Evolutionary conservation across 2,797 vertebrate genomes (phyloP).

Genomic region (Sternarchorhynchus goeldii): DNA sequence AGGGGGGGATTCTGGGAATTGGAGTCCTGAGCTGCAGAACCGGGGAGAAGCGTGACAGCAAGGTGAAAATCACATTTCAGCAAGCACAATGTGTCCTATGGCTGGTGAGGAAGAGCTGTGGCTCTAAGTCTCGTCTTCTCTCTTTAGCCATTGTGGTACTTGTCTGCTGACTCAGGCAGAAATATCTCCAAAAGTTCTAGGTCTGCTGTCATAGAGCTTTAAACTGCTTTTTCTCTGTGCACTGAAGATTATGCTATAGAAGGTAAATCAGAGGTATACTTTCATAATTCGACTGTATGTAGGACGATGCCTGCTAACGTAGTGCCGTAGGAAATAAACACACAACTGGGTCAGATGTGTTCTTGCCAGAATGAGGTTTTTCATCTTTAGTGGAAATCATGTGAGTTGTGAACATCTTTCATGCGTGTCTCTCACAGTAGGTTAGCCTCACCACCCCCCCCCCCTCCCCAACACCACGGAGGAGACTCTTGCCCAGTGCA

Average conservation of each 20-base stretch:
- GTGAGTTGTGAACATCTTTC: constrained; percentile 7
- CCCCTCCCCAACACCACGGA: too few species aligned
- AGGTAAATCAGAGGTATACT: too few species aligned
- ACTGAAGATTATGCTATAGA: background rate
- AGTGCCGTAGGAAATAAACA: background rate
- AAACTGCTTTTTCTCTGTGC: background rate
- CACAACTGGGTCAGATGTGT: constrained; percentile 10
- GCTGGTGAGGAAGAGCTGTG: background rate
- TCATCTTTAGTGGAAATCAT: constrained; percentile 13
- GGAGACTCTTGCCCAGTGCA: background rate
- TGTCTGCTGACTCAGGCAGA: constrained; percentile 11
- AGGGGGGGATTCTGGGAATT: too few species aligned
- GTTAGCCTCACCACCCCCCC: background rate
- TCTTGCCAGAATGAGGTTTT: constrained; percentile 11
- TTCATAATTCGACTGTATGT: too few species aligned
- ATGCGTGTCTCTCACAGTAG: constrained; percentile 11
- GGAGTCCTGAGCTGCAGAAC: too few species aligned
- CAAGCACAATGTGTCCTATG: background rate
- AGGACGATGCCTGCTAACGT: background rate
- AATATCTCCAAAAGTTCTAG: constrained; percentile 9
- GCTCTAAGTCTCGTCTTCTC: background rate
- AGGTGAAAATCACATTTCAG: background rate
- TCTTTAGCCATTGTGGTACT: background rate
- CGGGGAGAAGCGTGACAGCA: too few species aligned
- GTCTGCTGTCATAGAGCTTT: background rate